Conservation (phyloP, 53 echinoderm and acorn worm genomes). For the Hippasteria phrygiana region DNA sequence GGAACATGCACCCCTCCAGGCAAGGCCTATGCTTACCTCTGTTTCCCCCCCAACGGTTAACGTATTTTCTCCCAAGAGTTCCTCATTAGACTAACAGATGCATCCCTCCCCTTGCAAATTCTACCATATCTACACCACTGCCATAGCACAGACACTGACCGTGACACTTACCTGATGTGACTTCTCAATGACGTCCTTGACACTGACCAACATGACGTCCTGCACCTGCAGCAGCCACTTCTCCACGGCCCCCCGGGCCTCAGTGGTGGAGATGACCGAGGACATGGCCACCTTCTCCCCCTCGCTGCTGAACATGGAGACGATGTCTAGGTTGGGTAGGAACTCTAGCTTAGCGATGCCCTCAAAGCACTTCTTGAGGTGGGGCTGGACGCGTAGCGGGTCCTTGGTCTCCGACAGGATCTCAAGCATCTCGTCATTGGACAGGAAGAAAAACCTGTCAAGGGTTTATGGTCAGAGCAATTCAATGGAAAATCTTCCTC, state of each 20-base stretch:
- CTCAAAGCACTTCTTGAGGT: slow-evolving; percentile 99
- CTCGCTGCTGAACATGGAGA: slow-evolving; percentile 96
- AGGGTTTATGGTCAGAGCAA: too few relatives aligned
- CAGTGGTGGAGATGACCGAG: slow-evolving; percentile 89
- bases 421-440: slow-evolving; percentile 99
- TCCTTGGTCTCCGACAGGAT: slow-evolving; percentile 99
- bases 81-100: too few relatives aligned
- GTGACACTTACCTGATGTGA: slow-evolving; percentile 43
- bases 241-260: slow-evolving; percentile 97
- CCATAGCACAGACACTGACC: too few relatives aligned
- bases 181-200: slow-evolving; percentile 92
- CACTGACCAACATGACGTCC: slow-evolving; percentile 96
- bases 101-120: too few relatives aligned
- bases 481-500: too few relatives aligned
- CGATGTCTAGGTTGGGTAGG: slow-evolving; percentile 84
- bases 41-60: too few relatives aligned
- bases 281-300: slow-evolving; percentile 93
- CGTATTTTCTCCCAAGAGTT: too few relatives aligned
- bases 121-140: too few relatives aligned
- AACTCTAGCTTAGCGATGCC: slow-evolving; percentile 98
- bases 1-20: too few relatives aligned
- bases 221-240: slow-evolving; percentile 99
- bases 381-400: slow-evolving; percentile 96
- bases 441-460: slow-evolving; percentile 99
- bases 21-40: too few relatives aligned